Conservation (phyloP, 2,113 vertebrate species). For the Nanorana parkeri region DNA sequence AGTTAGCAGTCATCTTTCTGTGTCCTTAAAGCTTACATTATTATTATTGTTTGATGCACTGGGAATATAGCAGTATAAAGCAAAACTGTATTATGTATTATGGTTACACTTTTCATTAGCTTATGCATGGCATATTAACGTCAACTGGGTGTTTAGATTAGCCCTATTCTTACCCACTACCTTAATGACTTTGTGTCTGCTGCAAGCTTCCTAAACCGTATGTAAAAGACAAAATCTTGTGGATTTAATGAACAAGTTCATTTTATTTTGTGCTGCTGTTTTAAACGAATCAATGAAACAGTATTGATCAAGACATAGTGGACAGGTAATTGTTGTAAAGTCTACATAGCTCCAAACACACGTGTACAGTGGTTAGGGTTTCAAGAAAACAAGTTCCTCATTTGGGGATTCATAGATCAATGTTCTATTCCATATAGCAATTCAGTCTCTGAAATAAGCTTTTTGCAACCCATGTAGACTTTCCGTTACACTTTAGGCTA, state of each 20-base stretch:
- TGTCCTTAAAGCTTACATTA: too few relatives aligned
- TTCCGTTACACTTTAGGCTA: too few relatives aligned
- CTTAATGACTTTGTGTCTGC: not conserved
- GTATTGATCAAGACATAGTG: slow-evolving; percentile 13
- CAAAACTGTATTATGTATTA: not conserved
- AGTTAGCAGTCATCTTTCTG: too few relatives aligned
- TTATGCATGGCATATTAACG: not conserved
- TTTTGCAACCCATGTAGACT: too few relatives aligned
- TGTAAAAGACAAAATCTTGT: not conserved
- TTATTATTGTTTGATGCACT: too few relatives aligned
- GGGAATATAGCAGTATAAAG: not conserved
- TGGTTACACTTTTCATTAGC: not conserved
- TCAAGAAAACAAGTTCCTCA: not conserved
- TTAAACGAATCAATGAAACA: slow-evolving; percentile 25
- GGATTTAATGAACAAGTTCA: slow-evolving; percentile 21
- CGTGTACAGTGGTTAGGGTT: slow-evolving; percentile 10
- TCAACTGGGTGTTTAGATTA: not conserved
- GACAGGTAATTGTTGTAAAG: slow-evolving; percentile 7
- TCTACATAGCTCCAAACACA: not conserved
- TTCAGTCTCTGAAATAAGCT: not conserved
- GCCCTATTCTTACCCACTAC: not conserved
- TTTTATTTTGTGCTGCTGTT: not conserved
- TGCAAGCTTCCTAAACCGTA: not conserved
- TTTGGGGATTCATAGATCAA: slow-evolving; percentile 7
- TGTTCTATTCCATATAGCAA: not conserved